phyloP scores from a whole-genome alignment of 2,888 invertebrate species.

The Eulithis testata region DNA sequence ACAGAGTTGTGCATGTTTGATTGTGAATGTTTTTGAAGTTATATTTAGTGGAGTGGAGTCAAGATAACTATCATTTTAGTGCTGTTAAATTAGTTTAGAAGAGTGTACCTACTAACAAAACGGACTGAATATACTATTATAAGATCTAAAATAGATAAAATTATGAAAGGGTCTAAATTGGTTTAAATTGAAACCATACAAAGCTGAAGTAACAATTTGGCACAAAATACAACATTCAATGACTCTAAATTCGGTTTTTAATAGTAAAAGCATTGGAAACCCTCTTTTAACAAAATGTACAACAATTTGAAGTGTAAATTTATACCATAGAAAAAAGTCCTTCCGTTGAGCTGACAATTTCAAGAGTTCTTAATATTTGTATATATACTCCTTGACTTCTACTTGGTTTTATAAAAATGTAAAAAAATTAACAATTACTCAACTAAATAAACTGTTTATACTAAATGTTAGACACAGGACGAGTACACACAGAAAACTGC shows the following conservation, averaged over 20 bases:
- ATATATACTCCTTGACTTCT: background rate
- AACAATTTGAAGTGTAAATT: conserved; percentile 26
- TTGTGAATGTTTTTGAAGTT: too few relatives aligned
- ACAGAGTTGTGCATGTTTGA: too few relatives aligned
- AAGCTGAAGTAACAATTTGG: conserved; percentile 54
- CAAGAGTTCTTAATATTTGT: conserved; percentile 10
- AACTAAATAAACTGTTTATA: conserved; percentile 13
- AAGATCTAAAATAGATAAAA: background rate
- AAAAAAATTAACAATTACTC: conserved; percentile 28
- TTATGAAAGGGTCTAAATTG: conserved; percentile 3
- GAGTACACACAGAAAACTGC: conserved; percentile 36
- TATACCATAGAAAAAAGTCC: conserved; percentile 11
- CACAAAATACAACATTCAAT: conserved; percentile 52
- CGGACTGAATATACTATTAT: too few relatives aligned
- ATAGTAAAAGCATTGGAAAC: conserved; percentile 16
- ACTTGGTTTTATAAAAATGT: conserved; percentile 35
- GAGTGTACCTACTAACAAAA: too few relatives aligned
- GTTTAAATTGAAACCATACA: conserved; percentile 1
- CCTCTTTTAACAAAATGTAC: conserved; percentile 46
- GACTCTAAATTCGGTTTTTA: conserved; percentile 48
- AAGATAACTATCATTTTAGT: too few relatives aligned
- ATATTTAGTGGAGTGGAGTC: too few relatives aligned
- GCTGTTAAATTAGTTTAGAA: background rate
- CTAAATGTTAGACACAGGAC: conserved; percentile 29
- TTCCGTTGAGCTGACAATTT: conserved; percentile 15